These are phyloP conservation scores for Fratercula arctica DNA, from an alignment of 2,797 vertebrate species.

Conservation along the genomic window DNA sequence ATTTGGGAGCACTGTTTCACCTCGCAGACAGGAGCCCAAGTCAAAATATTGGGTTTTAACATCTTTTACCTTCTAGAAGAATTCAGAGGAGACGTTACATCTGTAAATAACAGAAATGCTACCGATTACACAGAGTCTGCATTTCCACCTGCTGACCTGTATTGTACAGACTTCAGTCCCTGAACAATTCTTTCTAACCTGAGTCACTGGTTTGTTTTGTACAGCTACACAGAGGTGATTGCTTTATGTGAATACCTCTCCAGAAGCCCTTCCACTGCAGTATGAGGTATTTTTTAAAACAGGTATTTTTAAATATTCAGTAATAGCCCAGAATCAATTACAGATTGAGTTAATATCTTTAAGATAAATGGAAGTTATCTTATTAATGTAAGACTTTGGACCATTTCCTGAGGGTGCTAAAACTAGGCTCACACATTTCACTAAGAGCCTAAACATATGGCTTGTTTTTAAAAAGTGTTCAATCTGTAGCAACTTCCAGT, in stretches of 20 bases:
- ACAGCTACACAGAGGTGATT: not conserved
- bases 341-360: not conserved
- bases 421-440: not conserved
- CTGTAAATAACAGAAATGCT: not conserved
- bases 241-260: not conserved
- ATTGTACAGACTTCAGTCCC: not conserved
- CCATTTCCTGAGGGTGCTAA: not conserved
- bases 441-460: not conserved
- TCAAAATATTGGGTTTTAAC: not conserved
- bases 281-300: not conserved
- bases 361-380: not conserved
- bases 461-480: not conserved
- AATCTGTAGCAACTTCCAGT: not conserved
- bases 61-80: not conserved
- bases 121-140: not conserved
- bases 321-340: not conserved
- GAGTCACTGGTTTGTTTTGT: not conserved
- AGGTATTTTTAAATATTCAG: not conserved
- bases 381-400: not conserved
- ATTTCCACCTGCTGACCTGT: not conserved
- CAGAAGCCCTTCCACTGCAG: not conserved
- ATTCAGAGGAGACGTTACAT: not conserved
- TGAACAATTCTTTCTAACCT: not conserved
- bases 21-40: not conserved
- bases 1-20: not conserved